A percentile compares a stretch with the other conserved stretches of the same genome.
phyloP scores from a whole-genome alignment of 2,888 invertebrate genomes.

The Tinea semifulvella region DNA sequence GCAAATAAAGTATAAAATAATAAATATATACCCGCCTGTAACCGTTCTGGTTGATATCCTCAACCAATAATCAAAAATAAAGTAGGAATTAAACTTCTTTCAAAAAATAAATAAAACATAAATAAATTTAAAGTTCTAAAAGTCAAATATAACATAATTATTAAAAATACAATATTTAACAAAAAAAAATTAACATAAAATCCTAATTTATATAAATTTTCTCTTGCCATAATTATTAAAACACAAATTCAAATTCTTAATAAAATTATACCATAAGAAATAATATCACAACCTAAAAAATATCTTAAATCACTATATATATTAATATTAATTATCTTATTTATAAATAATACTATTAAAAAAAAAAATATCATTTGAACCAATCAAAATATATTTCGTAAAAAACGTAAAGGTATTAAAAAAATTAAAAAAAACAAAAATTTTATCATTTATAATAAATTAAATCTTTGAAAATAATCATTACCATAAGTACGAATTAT shows the following conservation, averaged over 20 bases:
- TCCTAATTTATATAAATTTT: slow-evolving; percentile 45
- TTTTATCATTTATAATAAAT: slow-evolving; percentile 67
- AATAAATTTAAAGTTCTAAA: slow-evolving; percentile 69
- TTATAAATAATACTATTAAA: slow-evolving; percentile 55
- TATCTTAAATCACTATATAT: slow-evolving; percentile 46
- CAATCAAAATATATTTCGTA: slow-evolving; percentile 59
- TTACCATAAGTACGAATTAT: slow-evolving; percentile 70
- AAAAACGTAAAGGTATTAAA: slow-evolving; percentile 61
- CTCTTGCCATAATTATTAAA: slow-evolving; percentile 68
- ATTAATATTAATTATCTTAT: slow-evolving; percentile 36
- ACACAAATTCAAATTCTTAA: slow-evolving; percentile 69
- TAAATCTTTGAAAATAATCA: slow-evolving; percentile 71
- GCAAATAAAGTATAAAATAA: slow-evolving; percentile 76
- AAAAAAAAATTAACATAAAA: slow-evolving; percentile 61
- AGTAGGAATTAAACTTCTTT: slow-evolving; percentile 71
- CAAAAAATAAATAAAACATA: slow-evolving; percentile 78
- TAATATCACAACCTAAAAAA: slow-evolving; percentile 55
- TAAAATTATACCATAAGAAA: slow-evolving; percentile 64
- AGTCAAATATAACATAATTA: slow-evolving; percentile 63
- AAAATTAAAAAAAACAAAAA: slow-evolving; percentile 54
- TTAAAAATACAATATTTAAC: slow-evolving; percentile 58
- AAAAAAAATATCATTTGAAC: slow-evolving; percentile 61
- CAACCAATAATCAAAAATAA: slow-evolving; percentile 74
- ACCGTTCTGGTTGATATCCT: slow-evolving; percentile 74
- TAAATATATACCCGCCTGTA: slow-evolving; percentile 72